Evolutionary conservation across 2,113 vertebrate species (phyloP).

Genomic region (Eidolon helvum): DNA sequence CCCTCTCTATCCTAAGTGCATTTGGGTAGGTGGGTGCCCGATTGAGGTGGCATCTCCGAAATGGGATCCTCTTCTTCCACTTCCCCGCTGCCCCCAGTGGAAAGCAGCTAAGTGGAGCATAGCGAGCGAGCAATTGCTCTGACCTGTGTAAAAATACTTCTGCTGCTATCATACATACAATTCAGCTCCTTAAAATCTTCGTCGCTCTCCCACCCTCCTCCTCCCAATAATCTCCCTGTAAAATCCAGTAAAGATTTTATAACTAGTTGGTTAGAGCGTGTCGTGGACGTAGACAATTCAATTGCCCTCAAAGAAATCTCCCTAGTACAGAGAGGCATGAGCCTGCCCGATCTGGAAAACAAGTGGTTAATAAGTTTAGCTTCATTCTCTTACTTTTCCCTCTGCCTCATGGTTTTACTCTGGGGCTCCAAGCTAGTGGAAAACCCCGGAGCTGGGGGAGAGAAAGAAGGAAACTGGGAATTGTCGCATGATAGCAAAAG

Average conservation of each 20-base stretch:
- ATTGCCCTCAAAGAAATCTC: not conserved
- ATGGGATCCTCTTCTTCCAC: not conserved
- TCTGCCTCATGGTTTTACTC: not conserved
- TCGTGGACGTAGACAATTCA: not conserved
- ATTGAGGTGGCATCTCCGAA: not conserved
- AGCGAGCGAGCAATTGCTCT: not conserved
- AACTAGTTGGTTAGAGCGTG: not conserved
- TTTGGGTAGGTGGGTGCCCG: not conserved
- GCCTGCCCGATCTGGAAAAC: not conserved
- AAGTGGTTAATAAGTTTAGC: slow-evolving; percentile 22
- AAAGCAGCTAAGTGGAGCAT: not conserved
- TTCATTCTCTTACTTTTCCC: not conserved
- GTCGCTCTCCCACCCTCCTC: not conserved
- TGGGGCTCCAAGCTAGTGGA: not conserved
- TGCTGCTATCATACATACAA: not conserved
- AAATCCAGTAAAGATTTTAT: slow-evolving; percentile 10
- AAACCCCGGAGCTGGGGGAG: not conserved
- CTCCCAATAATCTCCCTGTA: not conserved
- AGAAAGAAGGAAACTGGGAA: not conserved
- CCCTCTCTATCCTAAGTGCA: not conserved
- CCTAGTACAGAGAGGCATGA: not conserved
- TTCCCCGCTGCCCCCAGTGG: not conserved
- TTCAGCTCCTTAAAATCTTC: not conserved
- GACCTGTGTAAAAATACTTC: not conserved
- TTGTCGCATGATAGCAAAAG: slow-evolving; percentile 12